These are phyloP conservation scores for Prosapia bicincta DNA, from an alignment of 2,888 invertebrate genomes.

Conservation along the genomic window DNA sequence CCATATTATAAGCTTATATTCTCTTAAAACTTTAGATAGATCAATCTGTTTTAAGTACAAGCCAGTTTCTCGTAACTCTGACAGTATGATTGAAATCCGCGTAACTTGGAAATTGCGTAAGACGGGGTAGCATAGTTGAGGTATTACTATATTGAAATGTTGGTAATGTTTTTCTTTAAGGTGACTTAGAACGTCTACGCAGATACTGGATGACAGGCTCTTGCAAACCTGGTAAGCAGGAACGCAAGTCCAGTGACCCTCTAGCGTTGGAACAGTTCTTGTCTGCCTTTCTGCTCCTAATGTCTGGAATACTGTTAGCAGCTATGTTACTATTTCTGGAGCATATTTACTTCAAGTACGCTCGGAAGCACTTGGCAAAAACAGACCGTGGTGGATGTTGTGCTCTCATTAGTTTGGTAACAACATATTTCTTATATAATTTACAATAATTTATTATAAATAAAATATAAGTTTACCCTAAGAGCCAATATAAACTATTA, in stretches of 20 bases:
- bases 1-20: no score
- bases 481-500: no score
- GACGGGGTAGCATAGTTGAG: no score
- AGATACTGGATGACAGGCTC: constrained; percentile 98
- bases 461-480: no score
- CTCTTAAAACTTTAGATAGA: no score
- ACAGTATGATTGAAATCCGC: no score
- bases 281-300: constrained; percentile 92
- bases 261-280: constrained; percentile 93
- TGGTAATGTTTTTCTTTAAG: constrained; percentile 49
- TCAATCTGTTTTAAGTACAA: no score
- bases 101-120: no score
- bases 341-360: constrained; percentile 92
- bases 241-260: constrained; percentile 87
- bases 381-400: constrained; percentile 87
- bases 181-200: constrained; percentile 91
- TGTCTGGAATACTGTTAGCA: constrained; percentile 90
- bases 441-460: no score
- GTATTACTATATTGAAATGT: no score
- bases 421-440: no score
- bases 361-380: constrained; percentile 81
- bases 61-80: no score
- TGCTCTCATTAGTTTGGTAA: constrained; percentile 90
- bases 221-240: constrained; percentile 87
- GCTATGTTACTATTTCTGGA: constrained; percentile 84